These are phyloP conservation scores for Notiomystis cincta DNA, from an alignment of 2,113 vertebrate genomes.

Conservation along the genomic window DNA sequence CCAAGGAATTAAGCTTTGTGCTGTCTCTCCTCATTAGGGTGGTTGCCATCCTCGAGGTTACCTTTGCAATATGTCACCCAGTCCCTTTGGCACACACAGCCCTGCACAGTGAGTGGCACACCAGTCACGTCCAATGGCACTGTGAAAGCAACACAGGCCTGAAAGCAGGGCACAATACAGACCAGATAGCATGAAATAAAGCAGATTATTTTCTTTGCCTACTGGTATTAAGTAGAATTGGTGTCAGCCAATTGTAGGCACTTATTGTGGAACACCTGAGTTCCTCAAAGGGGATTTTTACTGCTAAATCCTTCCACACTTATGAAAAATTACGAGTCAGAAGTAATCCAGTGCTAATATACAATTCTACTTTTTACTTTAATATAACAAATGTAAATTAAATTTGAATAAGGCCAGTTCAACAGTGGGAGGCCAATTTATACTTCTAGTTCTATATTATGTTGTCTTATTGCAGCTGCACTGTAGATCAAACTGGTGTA, in stretches of 20 bases:
- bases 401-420: background rate
- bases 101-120: background rate
- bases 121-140: background rate
- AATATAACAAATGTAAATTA: background rate
- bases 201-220: constrained; percentile 34
- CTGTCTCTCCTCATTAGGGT: background rate
- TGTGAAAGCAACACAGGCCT: background rate
- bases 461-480: background rate
- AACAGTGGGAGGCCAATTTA: background rate
- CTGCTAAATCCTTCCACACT: constrained; percentile 34
- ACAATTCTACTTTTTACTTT: constrained; percentile 3
- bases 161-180: constrained; percentile 17
- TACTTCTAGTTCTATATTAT: background rate
- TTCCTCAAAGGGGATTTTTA: constrained; percentile 46
- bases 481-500: background rate
- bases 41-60: background rate
- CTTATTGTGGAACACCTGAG: background rate
- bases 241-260: constrained; percentile 24
- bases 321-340: constrained; percentile 7
- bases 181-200: constrained; percentile 51
- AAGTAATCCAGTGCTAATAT: constrained; percentile 49
- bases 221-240: background rate
- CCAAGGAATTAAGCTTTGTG: background rate
- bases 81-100: background rate
- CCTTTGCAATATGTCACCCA: background rate